Base-by-base conservation (phyloP, 2,113 vertebrate species). In the Platichthys stellatus region DNA sequence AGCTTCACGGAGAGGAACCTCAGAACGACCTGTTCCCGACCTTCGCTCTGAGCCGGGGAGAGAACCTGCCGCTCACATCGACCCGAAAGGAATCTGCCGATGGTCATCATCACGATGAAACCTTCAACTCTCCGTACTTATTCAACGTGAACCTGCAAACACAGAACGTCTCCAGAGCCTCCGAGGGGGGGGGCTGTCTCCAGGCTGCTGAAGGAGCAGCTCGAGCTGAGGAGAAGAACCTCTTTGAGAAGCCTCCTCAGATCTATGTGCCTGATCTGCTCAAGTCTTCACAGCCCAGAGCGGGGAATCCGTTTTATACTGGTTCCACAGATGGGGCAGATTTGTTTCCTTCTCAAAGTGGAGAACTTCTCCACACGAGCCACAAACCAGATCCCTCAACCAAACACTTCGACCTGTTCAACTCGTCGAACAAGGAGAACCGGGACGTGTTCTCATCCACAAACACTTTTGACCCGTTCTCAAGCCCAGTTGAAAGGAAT, bases 371-470 rank as follows among this genome's bases (percentile, higher is more conserved):
- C 54, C 13, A 57, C 2, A 2, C 5, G 3, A 59, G 23, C 8
- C n/a, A 35, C 14, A 61, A 61, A 43, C 69, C 18, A 24, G 18
- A 66, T 14, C 0, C 31, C 1, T 13, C 15, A 1, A 17, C 5
- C 2, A 26, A 63, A 59, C 66, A 54, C 23, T 31, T 54, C 1
- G 18, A 63, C 2, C 5, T 20, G 20, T 81, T 81, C 6, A 47
- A 4, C 9, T 10, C 9, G 1, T 45, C 59, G 10, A 45, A 18
- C 4, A 24, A 51, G 10, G 51, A 69, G 23, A 51, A 49, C 5
- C 1, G 12, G n/a, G 83, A 88, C 11, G 0, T 12, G 7, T 90
- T 93, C 64, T 84, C 87, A 9, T 86, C 80, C 0, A 54, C 38
- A 0, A 40, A 63, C 21, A 0, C 66, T 4, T 5, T 47, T 0